These are phyloP conservation scores for Odontomyia ornata DNA, from an alignment of 2,888 invertebrate genomes.

Conservation along the genomic window DNA sequence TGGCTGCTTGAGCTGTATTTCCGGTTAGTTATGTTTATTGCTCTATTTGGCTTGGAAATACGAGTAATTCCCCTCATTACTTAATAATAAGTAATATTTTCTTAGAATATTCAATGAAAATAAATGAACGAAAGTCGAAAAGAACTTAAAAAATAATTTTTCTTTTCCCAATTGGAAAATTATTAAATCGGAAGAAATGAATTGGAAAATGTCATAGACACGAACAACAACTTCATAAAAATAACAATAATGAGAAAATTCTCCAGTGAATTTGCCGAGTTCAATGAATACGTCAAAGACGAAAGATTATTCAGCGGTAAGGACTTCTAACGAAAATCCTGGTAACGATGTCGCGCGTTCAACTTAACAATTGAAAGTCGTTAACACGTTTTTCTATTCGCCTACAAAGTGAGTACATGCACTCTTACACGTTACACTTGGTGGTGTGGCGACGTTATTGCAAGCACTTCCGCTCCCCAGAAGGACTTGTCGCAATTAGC, in stretches of 20 bases:
- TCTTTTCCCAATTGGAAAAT: neutral
- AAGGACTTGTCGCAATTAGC: constrained; percentile 43
- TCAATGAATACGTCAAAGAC: neutral
- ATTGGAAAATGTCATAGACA: constrained; percentile 4
- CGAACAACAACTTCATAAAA: constrained; percentile 21
- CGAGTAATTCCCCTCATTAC: neutral
- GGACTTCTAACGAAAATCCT: constrained; percentile 12
- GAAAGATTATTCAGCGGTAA: neutral
- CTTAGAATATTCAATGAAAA: neutral
- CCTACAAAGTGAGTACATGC: constrained; percentile 19
- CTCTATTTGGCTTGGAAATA: neutral
- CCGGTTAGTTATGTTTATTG: neutral
- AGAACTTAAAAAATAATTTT: neutral
- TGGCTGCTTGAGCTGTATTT: neutral
- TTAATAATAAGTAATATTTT: neutral
- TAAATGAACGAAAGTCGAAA: neutral
- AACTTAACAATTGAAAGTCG: constrained; percentile 43
- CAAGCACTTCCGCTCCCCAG: constrained; percentile 9
- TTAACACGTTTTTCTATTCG: constrained; percentile 37
- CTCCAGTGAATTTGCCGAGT: neutral
- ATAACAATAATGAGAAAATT: constrained; percentile 3
- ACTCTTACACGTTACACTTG: constrained; percentile 21
- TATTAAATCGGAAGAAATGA: neutral
- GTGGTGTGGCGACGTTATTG: constrained; percentile 16
- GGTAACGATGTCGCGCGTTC: constrained; percentile 41